Conservation (phyloP, 2,113 vertebrate genomes). For the Microtus pennsylvanicus region DNA sequence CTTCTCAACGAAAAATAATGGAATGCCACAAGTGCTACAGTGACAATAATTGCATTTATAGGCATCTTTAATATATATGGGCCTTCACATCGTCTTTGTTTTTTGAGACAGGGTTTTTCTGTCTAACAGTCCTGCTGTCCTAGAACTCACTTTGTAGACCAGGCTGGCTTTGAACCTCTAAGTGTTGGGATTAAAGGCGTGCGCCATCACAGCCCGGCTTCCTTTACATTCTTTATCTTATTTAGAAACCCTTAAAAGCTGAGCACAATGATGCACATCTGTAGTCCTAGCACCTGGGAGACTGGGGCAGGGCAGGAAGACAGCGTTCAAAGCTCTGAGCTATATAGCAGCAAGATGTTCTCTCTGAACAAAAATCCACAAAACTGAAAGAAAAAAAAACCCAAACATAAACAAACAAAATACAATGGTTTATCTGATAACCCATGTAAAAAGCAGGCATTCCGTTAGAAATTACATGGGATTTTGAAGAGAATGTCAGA, state of each 20-base stretch:
- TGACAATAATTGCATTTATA: conserved; percentile 1
- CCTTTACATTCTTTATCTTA: conserved; percentile 45
- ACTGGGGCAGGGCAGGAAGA: background rate
- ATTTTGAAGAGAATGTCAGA: background rate
- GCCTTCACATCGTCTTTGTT: conserved; percentile 15
- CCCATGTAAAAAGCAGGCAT: conserved; percentile 26
- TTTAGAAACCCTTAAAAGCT: background rate
- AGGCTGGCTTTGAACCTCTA: background rate
- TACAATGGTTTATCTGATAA: background rate
- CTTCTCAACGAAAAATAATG: conserved; percentile 42
- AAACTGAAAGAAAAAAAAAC: background rate
- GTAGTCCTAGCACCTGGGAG: background rate
- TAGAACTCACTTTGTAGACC: background rate
- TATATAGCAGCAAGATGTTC: background rate
- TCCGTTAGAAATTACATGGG: conserved; percentile 28
- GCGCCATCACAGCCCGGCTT: background rate
- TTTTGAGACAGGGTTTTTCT: background rate
- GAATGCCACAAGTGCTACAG: background rate
- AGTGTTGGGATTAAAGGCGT: background rate
- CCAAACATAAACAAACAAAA: background rate
- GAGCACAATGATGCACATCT: background rate
- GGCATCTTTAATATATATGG: background rate
- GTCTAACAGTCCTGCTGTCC: background rate
- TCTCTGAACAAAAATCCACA: background rate
- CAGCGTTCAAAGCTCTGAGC: too few species aligned